Evolutionary conservation across 1,140 invertebrate genomes (phyloP), one percentile per base, ranked within the genome.

Genomic region (Dolichoris vasculosae): DNA sequence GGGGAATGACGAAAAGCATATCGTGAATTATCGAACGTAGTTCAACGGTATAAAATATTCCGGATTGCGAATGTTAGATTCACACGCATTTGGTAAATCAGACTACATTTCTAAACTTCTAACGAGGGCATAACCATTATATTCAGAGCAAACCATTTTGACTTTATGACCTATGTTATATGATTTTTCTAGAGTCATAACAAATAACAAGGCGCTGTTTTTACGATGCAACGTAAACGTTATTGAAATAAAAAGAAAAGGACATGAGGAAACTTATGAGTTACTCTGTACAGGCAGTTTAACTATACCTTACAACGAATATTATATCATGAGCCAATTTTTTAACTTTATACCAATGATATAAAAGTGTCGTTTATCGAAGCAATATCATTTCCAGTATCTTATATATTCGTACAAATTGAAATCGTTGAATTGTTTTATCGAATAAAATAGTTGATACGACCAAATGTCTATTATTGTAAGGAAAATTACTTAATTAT

Each of bases 201-300:
- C 38, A 23, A 32, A 75, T 87, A 79, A 86, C 67, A 83, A 87
- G 82, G 64, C 71, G 81, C 46, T 87, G 32, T 7, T 69, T 87
- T 79, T 81, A 88, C 82, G 76, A 87, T 26, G 32, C 35, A 55
- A 64, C 64, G 20, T 73, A 35, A 63, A 84, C 13, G 75, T 67
- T 75, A 80, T 85, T 73, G 51, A 80, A 80, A 80, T 63, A 63
- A 73, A 80, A 85, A 67, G 51, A n/a, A 63, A 76, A 23, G 38
- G n/a, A 64, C 38, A 64, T 1, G 35, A 73, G 32, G 13, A 43
- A 75, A 48, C 1, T 82, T 51, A 51, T 35, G 51, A 46, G 69
- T 51, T 69, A 11, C 4, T 35, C 15, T 55, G 15, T 13, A 63
- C 17, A 63, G 13, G 30, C 32, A 38, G 9, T 78, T 78, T 43